Conservation (phyloP, 1,140 invertebrate genomes). For the Rhagoletis zephyria region DNA sequence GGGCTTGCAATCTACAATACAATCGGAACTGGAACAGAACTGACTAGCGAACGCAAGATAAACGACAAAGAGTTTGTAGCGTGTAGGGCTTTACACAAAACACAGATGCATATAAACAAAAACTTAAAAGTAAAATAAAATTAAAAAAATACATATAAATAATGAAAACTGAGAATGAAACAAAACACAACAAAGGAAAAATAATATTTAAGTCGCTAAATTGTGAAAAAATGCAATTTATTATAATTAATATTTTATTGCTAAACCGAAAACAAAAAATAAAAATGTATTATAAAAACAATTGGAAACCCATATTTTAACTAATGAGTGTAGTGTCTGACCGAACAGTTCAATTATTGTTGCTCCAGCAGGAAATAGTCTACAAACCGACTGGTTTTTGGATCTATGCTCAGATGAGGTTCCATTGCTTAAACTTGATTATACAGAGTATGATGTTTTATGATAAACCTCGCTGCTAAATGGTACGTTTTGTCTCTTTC, state of each 20-base stretch:
- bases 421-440: too few species aligned
- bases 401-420: too few species aligned
- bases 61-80: conserved; percentile 7
- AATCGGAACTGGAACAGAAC: conserved; percentile 35
- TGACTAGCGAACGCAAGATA: conserved; percentile 35
- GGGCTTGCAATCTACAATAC: conserved; percentile 13
- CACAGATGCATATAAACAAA: conserved; percentile 3
- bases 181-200: conserved; percentile 27
- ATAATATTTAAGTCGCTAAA: conserved; percentile 48
- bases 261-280: conserved; percentile 42
- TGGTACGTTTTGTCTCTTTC: too few species aligned
- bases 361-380: too few species aligned
- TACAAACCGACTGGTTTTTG: too few species aligned
- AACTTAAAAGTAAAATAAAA: conserved; percentile 12
- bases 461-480: too few species aligned
- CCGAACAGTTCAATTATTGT: too few species aligned
- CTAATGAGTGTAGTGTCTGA: too few species aligned
- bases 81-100: conserved; percentile 43
- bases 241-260: conserved; percentile 50
- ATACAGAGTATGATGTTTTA: too few species aligned
- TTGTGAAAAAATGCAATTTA: conserved; percentile 47
- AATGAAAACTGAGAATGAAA: conserved; percentile 27
- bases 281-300: conserved; percentile 49
- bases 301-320: too few species aligned
- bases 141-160: neutral